Evolutionary conservation across 2,797 vertebrate genomes (phyloP).

Genomic region (Poeciliopsis paucimaculata): DNA sequence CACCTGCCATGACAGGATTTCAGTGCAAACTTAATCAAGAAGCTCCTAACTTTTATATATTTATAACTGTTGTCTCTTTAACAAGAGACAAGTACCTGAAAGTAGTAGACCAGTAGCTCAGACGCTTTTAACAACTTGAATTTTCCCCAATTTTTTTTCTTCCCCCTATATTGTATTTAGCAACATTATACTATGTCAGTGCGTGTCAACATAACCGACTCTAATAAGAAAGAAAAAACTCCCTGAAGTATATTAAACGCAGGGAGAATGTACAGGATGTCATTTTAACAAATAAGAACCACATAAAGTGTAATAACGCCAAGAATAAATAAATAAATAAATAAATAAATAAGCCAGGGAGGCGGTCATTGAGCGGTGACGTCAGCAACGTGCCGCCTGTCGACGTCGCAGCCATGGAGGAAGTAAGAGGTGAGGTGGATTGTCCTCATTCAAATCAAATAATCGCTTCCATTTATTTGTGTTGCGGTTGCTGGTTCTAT

Average conservation of each 20-base stretch:
- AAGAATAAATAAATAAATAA: not conserved
- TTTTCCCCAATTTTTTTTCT: not conserved
- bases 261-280: not conserved
- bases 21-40: not conserved
- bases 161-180: not conserved
- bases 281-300: not conserved
- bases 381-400: conserved; percentile 55
- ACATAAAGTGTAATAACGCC: not conserved
- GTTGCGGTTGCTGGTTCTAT: rapidly evolving
- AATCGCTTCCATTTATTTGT: rapidly evolving
- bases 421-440: conserved; percentile 80
- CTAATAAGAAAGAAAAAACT: not conserved
- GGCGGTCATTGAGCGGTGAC: conserved; percentile 32
- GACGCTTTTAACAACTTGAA: not conserved
- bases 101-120: not conserved
- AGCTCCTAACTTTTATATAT: not conserved
- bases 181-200: not conserved
- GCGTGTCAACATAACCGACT: not conserved
- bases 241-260: not conserved
- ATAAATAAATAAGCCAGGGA: not conserved
- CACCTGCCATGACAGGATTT: not conserved
- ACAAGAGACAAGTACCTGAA: not conserved
- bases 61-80: not conserved
- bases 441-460: conserved; percentile 23
- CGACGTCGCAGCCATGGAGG: conserved; percentile 79